Conservation (phyloP, 2,113 vertebrate species). For the Bubo bubo region DNA sequence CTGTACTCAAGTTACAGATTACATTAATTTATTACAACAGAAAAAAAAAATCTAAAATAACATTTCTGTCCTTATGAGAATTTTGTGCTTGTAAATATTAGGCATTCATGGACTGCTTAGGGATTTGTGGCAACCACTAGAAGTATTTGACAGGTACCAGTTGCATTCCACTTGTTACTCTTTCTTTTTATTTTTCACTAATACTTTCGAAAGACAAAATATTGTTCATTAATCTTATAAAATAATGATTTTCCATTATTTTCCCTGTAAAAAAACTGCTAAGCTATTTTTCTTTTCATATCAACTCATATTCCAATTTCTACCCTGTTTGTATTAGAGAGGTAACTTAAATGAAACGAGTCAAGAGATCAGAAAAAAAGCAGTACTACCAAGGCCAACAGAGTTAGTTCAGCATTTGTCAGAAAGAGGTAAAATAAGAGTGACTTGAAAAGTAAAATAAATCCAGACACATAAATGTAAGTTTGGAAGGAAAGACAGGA, state of each 20-base stretch:
- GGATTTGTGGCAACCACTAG: background rate
- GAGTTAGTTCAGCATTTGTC: background rate
- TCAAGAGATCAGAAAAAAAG: background rate
- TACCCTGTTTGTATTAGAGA: background rate
- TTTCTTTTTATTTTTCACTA: background rate
- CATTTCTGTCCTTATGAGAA: background rate
- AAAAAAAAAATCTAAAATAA: background rate
- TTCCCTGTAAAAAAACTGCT: background rate
- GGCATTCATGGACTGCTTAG: background rate
- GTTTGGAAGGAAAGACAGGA: background rate
- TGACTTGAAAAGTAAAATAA: background rate
- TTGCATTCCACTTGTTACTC: background rate
- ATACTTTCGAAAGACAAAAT: background rate
- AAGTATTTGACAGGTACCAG: background rate
- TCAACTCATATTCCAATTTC: background rate
- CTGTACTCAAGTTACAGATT: background rate
- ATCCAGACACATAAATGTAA: background rate
- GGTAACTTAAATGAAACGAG: background rate
- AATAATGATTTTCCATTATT: background rate
- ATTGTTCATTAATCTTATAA: background rate
- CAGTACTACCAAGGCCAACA: background rate
- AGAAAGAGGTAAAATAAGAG: background rate
- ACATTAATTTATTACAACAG: background rate
- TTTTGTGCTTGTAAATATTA: background rate
- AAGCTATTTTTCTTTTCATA: background rate